Conservation (phyloP, 1,140 invertebrate species). For the Sarcophaga peregrina region DNA sequence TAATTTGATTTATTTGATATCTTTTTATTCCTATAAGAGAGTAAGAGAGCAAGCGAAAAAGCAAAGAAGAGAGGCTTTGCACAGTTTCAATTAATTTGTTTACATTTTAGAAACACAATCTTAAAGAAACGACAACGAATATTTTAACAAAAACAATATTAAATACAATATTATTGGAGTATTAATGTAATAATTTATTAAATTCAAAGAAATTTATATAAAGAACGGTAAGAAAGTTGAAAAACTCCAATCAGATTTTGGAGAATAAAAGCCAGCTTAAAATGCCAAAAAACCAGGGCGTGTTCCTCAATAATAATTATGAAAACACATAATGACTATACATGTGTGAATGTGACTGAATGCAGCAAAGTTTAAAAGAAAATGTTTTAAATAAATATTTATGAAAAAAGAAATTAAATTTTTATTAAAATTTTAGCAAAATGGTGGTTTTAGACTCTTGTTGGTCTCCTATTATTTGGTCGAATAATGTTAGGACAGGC, state of each 20-base stretch:
- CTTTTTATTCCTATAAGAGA: constrained; percentile 19
- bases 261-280: background rate
- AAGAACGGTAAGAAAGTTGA: constrained; percentile 19
- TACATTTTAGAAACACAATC: constrained; percentile 21
- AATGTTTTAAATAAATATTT: background rate
- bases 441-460: constrained; percentile 83
- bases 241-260: background rate
- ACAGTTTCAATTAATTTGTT: constrained; percentile 41
- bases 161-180: background rate
- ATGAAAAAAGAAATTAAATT: background rate
- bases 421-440: constrained; percentile 44
- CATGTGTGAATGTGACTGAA: background rate
- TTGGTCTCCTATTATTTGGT: constrained; percentile 89
- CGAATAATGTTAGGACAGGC: constrained; percentile 79
- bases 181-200: background rate
- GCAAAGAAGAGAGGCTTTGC: constrained; percentile 30
- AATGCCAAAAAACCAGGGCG: constrained; percentile 18
- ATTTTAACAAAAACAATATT: constrained; percentile 6
- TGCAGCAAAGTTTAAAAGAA: background rate
- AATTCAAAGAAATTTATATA: background rate
- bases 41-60: background rate
- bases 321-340: constrained; percentile 3
- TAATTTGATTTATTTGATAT: background rate
- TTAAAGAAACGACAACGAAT: constrained; percentile 32
- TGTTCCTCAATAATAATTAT: background rate